Conservation (phyloP, 2,113 vertebrate species). For the Myiozetetes cayanensis region DNA sequence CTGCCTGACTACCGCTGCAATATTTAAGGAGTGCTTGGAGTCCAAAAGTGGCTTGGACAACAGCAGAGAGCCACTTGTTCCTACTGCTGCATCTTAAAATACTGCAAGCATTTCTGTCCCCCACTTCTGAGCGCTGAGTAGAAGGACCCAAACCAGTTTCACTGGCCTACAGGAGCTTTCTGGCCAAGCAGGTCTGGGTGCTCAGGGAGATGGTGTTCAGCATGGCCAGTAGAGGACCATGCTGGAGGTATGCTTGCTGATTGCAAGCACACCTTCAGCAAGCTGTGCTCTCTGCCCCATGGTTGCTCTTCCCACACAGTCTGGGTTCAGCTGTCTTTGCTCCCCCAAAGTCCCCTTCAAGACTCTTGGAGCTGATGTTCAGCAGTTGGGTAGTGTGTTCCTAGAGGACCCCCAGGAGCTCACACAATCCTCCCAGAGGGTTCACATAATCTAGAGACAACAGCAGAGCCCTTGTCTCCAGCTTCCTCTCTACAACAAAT, state of each 20-base stretch:
- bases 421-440: not conserved
- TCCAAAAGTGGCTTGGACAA: not conserved
- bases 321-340: not conserved
- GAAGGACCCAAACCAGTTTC: not conserved
- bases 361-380: not conserved
- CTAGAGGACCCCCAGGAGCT: not conserved
- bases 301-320: not conserved
- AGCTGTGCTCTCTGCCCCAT: not conserved
- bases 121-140: not conserved
- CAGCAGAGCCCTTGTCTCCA: not conserved
- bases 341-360: not conserved
- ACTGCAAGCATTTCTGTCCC: not conserved
- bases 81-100: not conserved
- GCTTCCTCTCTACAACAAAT: not conserved
- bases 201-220: not conserved
- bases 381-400: not conserved
- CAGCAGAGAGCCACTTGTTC: not conserved
- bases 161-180: not conserved
- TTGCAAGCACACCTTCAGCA: not conserved
- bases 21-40: not conserved
- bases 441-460: not conserved
- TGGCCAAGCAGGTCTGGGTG: not conserved
- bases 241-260: not conserved
- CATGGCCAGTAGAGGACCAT: not conserved
- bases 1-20: slow-evolving; percentile 8